Conservation (phyloP, 2,797 vertebrate genomes). For the Falco berigora region DNA sequence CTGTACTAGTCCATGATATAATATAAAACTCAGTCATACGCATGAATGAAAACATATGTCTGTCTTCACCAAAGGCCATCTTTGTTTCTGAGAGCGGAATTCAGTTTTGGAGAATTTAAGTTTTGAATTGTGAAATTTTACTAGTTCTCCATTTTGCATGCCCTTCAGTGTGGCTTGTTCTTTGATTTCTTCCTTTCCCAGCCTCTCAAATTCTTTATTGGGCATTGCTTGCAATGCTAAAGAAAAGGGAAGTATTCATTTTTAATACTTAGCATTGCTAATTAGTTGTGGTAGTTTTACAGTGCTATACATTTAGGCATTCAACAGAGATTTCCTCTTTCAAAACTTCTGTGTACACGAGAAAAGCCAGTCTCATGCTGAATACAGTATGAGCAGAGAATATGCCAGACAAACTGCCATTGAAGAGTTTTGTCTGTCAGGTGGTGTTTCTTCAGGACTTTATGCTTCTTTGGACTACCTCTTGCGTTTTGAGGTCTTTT, state of each 20-base stretch:
- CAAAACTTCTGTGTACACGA: background rate
- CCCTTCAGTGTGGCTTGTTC: background rate
- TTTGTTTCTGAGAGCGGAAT: background rate
- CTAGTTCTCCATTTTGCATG: background rate
- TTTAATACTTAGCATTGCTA: background rate
- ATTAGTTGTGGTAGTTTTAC: background rate
- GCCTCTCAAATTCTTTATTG: background rate
- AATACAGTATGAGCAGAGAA: background rate
- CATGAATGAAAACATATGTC: background rate
- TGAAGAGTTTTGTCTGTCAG: background rate
- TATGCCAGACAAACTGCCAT: background rate
- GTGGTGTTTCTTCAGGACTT: constrained; percentile 37
- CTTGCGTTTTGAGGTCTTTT: constrained; percentile 53
- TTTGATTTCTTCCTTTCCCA: background rate
- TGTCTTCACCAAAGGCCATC: background rate
- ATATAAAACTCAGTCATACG: background rate
- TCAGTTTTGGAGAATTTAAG: background rate
- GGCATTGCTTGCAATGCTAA: background rate
- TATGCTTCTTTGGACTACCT: constrained; percentile 63
- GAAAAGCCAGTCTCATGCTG: background rate
- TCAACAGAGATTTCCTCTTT: background rate
- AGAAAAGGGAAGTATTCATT: background rate
- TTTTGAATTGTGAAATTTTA: background rate
- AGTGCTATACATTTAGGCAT: constrained; percentile 13
- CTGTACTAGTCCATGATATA: background rate